Evolutionary conservation across 23 tunicate species (phyloP).

Genomic region (Botrylloides violaceus): DNA sequence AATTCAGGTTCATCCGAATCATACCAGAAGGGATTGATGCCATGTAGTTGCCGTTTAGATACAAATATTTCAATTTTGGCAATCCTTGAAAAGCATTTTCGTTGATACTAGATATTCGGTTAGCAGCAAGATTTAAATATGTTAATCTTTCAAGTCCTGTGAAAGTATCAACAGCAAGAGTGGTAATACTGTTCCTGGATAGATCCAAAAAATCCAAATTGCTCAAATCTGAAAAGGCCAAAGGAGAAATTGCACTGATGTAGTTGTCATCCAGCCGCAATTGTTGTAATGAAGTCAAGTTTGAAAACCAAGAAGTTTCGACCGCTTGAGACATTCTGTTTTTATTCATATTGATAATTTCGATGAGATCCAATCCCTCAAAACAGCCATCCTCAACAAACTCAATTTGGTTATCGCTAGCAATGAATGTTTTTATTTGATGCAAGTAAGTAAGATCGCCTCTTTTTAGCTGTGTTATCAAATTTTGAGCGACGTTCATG

Average conservation of each 20-base stretch:
- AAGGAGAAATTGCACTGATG: background rate
- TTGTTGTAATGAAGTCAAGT: background rate
- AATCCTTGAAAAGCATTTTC: conserved; percentile 5
- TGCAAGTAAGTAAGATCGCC: background rate
- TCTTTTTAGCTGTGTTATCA: background rate
- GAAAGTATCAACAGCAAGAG: background rate
- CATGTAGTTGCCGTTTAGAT: conserved; percentile 12
- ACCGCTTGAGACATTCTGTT: background rate
- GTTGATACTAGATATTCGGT: background rate
- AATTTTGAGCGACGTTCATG: conserved; percentile 20
- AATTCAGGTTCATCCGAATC: background rate
- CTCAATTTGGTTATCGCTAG: conserved; percentile 3
- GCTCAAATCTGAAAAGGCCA: background rate
- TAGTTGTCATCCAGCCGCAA: conserved; percentile 18
- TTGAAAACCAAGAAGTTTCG: background rate
- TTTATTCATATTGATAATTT: conserved; percentile 1
- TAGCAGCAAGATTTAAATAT: conserved; percentile 17
- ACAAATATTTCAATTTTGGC: conserved; percentile 3
- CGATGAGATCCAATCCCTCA: background rate
- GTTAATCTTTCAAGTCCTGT: conserved; percentile 1
- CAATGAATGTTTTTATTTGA: background rate
- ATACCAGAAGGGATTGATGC: background rate
- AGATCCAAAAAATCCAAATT: conserved; percentile 7
- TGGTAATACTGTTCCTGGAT: conserved; percentile 5
- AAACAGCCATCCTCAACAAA: conserved; percentile 3